Percentiles rank a stretch among this genome's conserved stretches.
These are phyloP conservation scores for Malurus elegans DNA, from an alignment of 2,113 vertebrate species.

Conservation along the genomic window DNA sequence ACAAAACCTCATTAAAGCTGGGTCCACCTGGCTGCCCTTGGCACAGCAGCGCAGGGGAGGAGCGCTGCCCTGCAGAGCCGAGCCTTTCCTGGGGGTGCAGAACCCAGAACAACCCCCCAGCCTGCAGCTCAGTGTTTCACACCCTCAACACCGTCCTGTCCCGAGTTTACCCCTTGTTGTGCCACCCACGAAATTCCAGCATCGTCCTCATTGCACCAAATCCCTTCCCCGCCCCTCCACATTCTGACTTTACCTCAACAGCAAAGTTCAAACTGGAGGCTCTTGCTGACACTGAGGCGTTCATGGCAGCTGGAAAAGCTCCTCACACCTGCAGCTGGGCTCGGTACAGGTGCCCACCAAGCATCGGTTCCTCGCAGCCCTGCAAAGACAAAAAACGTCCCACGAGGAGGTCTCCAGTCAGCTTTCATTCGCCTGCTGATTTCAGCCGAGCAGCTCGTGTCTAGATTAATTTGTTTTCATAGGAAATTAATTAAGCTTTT, in stretches of 20 bases:
- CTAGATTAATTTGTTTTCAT: not conserved
- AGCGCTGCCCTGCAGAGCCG: not conserved
- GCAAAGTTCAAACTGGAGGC: not conserved
- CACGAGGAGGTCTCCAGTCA: not conserved
- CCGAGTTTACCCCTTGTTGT: not conserved
- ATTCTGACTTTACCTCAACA: not conserved
- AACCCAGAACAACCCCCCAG: not conserved
- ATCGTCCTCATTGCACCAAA: accelerated
- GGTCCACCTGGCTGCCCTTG: conserved; percentile 11
- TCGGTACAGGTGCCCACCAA: not conserved
- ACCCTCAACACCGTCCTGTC: not conserved
- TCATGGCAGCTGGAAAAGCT: not conserved
- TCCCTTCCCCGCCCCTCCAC: not conserved
- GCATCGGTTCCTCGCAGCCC: not conserved
- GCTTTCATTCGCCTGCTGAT: not conserved
- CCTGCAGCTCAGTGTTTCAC: not conserved
- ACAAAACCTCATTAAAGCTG: conserved; percentile 35
- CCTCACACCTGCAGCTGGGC: not conserved
- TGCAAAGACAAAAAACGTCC: not conserved
- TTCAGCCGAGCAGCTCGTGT: not conserved
- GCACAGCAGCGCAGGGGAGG: not conserved
- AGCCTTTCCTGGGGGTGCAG: not conserved
- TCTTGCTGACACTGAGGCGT: not conserved
- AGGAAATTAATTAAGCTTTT: not conserved
- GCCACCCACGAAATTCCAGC: not conserved